These are phyloP conservation scores for Butastur rufipennis DNA, from an alignment of 2,113 vertebrate species.

Conservation along the genomic window DNA sequence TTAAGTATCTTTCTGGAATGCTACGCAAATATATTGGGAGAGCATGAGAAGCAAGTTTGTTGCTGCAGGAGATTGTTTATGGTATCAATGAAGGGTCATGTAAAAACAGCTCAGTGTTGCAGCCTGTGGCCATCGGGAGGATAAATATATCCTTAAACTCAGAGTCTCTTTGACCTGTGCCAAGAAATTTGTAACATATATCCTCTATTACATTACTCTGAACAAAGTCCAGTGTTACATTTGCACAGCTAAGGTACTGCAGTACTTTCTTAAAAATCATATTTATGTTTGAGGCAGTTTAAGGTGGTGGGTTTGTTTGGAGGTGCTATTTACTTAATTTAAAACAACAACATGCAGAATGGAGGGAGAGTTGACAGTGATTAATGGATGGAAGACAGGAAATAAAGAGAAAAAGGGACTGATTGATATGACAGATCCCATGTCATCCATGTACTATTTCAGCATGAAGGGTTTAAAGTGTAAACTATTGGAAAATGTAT, in stretches of 20 bases:
- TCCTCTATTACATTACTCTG: neutral
- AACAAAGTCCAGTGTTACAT: neutral
- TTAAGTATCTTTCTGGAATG: neutral
- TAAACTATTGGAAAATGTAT: neutral
- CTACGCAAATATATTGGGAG: neutral
- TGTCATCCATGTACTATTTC: neutral
- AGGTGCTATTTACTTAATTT: neutral
- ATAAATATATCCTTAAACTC: neutral
- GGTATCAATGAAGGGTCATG: neutral
- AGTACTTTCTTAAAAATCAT: neutral
- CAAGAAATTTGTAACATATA: neutral
- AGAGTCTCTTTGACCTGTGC: neutral
- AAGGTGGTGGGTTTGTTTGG: neutral
- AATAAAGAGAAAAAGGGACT: neutral
- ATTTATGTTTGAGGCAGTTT: neutral
- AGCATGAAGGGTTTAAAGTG: neutral
- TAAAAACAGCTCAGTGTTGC: neutral
- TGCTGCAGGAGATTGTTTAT: neutral
- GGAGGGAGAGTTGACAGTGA: neutral
- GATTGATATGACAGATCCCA: neutral
- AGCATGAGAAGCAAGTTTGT: neutral
- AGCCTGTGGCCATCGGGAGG: neutral
- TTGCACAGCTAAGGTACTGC: neutral
- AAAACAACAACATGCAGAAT: neutral
- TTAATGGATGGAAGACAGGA: neutral